Conservation (phyloP, 2,113 vertebrate genomes). For the Hippocampus zosterae region DNA sequence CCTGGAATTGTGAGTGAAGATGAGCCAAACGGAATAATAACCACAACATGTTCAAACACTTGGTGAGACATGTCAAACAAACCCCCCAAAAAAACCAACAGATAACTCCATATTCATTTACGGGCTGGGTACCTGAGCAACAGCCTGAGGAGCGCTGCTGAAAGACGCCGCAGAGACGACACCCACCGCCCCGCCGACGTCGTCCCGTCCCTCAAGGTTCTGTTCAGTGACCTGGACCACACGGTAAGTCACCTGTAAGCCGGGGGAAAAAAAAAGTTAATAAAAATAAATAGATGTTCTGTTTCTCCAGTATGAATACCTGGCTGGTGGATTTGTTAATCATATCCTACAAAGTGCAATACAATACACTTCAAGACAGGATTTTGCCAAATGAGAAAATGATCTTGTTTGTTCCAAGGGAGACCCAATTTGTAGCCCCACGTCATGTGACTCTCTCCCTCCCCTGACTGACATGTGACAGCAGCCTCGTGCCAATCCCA, state of each 20-base stretch:
- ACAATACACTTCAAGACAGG: slow-evolving; percentile 47
- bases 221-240: slow-evolving; percentile 87
- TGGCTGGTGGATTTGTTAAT: slow-evolving; percentile 58
- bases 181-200: slow-evolving; percentile 78
- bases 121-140: slow-evolving; percentile 72
- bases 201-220: slow-evolving; percentile 77
- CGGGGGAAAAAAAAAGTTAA: not conserved
- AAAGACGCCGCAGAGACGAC: slow-evolving; percentile 82
- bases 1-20: too few species aligned
- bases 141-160: slow-evolving; percentile 76
- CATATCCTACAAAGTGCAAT: slow-evolving; percentile 33
- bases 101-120: not conserved
- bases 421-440: slow-evolving; percentile 52
- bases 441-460: slow-evolving; percentile 71
- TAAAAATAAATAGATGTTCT: not conserved
- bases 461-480: slow-evolving; percentile 76
- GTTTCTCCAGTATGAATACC: slow-evolving; percentile 13
- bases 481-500: slow-evolving; percentile 63
- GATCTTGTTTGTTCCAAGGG: slow-evolving; percentile 54
- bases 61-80: not conserved
- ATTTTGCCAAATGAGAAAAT: slow-evolving; percentile 51
- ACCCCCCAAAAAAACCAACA: not conserved
- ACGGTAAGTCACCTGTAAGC: slow-evolving; percentile 82
- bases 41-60: not conserved
- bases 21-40: too few species aligned